Percentiles rank a stretch among this genome's conserved stretches.
phyloP scores from a whole-genome alignment of 1,140 invertebrate genomes.

The Trypoxylus dichotomus region DNA sequence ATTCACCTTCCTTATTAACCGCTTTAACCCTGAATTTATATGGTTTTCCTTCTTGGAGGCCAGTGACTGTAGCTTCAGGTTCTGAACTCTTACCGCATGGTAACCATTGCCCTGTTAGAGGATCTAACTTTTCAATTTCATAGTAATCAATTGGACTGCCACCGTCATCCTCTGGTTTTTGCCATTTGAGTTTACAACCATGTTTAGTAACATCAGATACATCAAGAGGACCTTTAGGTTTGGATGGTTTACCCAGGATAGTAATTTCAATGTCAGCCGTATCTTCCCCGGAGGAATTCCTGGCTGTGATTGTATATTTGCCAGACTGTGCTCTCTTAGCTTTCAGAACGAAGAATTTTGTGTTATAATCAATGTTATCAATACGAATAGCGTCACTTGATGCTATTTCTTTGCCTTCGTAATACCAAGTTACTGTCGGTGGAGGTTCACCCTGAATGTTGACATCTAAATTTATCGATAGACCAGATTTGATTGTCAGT shows the following conservation, averaged over 20 bases:
- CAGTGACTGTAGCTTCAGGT: constrained; percentile 81
- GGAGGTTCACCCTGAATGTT: constrained; percentile 94
- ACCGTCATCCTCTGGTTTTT: constrained; percentile 91
- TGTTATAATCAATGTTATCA: constrained; percentile 87
- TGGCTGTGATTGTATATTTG: constrained; percentile 88
- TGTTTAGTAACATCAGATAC: constrained; percentile 91
- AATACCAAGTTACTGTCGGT: constrained; percentile 88
- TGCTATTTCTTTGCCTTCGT: constrained; percentile 75
- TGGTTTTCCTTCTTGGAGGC: constrained; percentile 90
- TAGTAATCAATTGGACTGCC: constrained; percentile 92
- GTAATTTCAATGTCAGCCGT: constrained; percentile 87
- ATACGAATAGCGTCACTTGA: constrained; percentile 72
- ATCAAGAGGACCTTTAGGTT: constrained; percentile 85
- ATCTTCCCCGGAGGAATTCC: constrained; percentile 93
- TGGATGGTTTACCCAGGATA: constrained; percentile 81
- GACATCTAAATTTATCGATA: constrained; percentile 87
- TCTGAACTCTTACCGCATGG: constrained; percentile 80
- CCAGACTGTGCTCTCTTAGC: constrained; percentile 83
- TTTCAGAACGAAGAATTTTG: constrained; percentile 84
- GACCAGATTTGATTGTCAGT: constrained; percentile 84
- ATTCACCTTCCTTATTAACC: constrained; percentile 98
- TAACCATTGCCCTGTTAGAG: constrained; percentile 90
- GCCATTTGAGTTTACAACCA: constrained; percentile 90
- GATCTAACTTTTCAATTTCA: constrained; percentile 95
- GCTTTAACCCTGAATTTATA: constrained; percentile 99